Evolutionary conservation across 2,113 vertebrate species (phyloP), one percentile per base, ranked within the genome.

Genomic region (Elephantulus edwardii): DNA sequence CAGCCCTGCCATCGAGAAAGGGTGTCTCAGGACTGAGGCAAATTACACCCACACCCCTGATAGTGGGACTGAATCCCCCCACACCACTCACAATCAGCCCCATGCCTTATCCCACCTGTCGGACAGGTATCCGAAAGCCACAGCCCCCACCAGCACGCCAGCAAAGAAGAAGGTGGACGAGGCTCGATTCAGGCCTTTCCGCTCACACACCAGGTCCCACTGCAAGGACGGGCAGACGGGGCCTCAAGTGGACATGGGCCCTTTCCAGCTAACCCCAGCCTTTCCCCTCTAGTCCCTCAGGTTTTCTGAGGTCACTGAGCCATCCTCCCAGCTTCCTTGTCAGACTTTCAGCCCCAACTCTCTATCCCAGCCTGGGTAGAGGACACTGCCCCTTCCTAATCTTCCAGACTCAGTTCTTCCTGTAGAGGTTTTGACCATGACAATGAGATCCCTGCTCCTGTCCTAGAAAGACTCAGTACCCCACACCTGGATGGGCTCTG

Each of bases 201-300:
- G 98, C 88, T 97, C 96, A 8, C 99, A 99, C 86, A 99, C 98
- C 0, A 99, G 98, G 95, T 99, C 98, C 98, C 98, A 99, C 98
- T 99, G 97, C 66, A 88, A 76, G 75, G 60, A 91, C 8, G 90
- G 76, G 66, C 50, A n/a, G 88, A 13, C 28, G 46, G 86, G 50
- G 48, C 20, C 76, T 89, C 50, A 35, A 6, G 1, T 90, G 74
- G 70, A 84, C 20, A 70, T 12, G 56, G 44, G 9, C 74, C 80
- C 77, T 72, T 77, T 44, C 88, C 52, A 82, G 68, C 50, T 50
- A n/a, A 26, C 22, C n/a, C 60, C 20, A 58, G 6, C 10, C 60
- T 75, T 66, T 56, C 79, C 48, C 81, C 26, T 66, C 40, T 60
- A 68, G 83, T 58, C 50, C 14, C 71, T 52, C n/a, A 48, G 80